Evolutionary conservation across 1,140 invertebrate genomes (phyloP), one percentile per base, ranked within the genome.

Genomic region (Hydropsyche tenuis): DNA sequence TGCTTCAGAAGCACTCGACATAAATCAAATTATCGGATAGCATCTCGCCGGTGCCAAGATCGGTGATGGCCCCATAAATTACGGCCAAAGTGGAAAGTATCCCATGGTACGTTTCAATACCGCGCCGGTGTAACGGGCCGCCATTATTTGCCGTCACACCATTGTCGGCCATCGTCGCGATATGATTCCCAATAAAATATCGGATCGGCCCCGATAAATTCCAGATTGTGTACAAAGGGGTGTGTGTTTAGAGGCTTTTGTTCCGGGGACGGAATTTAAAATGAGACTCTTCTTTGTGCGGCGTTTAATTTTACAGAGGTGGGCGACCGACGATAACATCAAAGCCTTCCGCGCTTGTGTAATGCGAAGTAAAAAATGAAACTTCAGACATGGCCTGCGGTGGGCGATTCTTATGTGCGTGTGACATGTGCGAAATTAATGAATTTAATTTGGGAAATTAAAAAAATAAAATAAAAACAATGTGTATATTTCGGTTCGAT

Each of bases 21-120:
- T 65, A 65, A 65, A 65, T 65, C 63, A 65, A 65, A 65, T 65
- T 65, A 65, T 65, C 30, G 16, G 63, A 65, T 46, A 46, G 22
- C 30, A 27, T 65, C 56, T 60, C 56, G 53, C 16, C 53, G 11
- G 63, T 65, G 37, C 63, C 63, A 43, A 46, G 30, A 46, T 65
- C 63, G 63, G 16, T 23, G 63, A 65, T 43, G 63, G 63, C n/a
- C 63, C 63, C 63, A 65, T 65, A 65, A 65, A 65, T 65, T 65
- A 65, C 30, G 7, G 14, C 30, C 5, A 65, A 65, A 65, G 37
- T 65, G 63, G 37, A 65, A 65, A 65, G 63, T 65, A 65, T 65
- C n/a, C 56, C 14, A n/a, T n/a, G 56, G 22, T 14, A 60, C 56
- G 56, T 37, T 37, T 37, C 30, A 37, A 37, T 37, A 37, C 9